phyloP scores from a whole-genome alignment of 2,113 vertebrate species.

The Taurulus bubalis region DNA sequence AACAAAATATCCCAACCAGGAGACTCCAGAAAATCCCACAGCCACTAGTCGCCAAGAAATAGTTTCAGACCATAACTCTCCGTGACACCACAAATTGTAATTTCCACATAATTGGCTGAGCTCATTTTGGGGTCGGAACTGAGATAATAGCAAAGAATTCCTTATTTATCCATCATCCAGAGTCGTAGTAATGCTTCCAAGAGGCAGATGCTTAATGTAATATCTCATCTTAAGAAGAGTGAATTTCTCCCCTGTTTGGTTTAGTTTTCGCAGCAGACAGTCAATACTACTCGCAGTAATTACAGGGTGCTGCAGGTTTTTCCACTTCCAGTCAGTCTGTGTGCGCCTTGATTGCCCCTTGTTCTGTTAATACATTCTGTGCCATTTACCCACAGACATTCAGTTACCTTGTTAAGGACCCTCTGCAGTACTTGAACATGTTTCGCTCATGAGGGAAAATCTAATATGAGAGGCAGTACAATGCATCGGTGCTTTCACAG shows the following conservation, averaged over 20 bases:
- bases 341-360: neutral
- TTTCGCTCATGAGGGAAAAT: neutral
- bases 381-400: neutral
- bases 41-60: neutral
- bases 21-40: neutral
- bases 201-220: neutral
- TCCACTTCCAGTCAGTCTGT: neutral
- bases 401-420: neutral
- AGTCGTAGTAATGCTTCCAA: neutral
- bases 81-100: too few species aligned
- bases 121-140: too few species aligned
- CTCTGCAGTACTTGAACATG: neutral
- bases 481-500: neutral
- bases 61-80: too few species aligned
- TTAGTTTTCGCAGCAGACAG: constrained; percentile 21
- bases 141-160: too few species aligned
- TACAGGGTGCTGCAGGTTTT: constrained; percentile 14
- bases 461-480: neutral
- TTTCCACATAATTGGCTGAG: too few species aligned
- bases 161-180: too few species aligned
- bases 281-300: constrained; percentile 24
- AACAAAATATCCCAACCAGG: neutral
- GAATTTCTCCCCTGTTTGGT: neutral
- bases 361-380: neutral
- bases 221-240: too few species aligned